Evolutionary conservation across 2,797 vertebrate genomes (phyloP), one percentile per base, ranked within the genome.

Genomic region (Neoniphon sammara): DNA sequence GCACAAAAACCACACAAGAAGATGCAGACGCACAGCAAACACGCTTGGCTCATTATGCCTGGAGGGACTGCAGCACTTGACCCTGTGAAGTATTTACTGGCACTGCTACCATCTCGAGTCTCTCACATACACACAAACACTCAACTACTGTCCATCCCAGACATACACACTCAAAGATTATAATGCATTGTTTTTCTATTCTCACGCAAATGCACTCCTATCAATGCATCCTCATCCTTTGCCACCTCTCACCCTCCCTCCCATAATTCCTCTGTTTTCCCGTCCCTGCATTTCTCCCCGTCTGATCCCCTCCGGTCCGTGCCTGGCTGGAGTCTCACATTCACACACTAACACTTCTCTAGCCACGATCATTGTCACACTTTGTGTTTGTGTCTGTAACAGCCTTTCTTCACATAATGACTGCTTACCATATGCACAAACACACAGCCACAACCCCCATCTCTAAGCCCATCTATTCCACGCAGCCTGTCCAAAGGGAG

Each of bases 81-180:
- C 91, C 91, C 83, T 86, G 80, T 93, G 92, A 90, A 92, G 92
- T 92, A 92, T 92, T 91, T 87, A 93, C 85, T 80, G 84, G 55
- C 65, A 69, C 27, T 71, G 80, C 77, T 75, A 70, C 79, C 82
- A 88, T 89, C 71, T 89, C 71, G 84, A 74, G 74, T 76, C 46
- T 76, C 74, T 70, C 80, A 73, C 81, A 60, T 66, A 75, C 59
- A 39, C 52, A 61, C 74, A 58, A 34, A 44, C 49, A n/a, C 34
- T 27, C 7, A 70, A 75, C 58, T 42, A 30, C 67, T 65, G 47
- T 59, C 56, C 46, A 39, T 68, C 42, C 50, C 6, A 47, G 77
- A 66, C 67, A 44, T 47, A 21, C 39, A 23, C 58, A 42, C 34
- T 21, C 34, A 60, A 5, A 60, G 25, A 61, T 18, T 73, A 69